Conservation (phyloP, 2,888 invertebrate species). For the Thera obeliscata region DNA sequence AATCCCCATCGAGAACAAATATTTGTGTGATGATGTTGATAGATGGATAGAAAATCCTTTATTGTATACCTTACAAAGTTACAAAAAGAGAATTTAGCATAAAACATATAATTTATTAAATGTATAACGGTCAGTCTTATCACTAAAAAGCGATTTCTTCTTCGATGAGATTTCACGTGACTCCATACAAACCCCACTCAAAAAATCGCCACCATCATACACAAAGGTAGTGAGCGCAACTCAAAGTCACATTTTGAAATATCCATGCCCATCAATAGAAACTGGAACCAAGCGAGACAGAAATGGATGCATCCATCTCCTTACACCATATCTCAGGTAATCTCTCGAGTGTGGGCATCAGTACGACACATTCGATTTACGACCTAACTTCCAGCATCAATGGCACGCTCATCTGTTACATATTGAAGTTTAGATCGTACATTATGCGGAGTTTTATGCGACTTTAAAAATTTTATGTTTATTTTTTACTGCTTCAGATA, state of each 20-base stretch:
- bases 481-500: constrained; percentile 30
- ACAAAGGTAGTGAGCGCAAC: no score
- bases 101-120: no score
- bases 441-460: constrained; percentile 49
- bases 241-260: constrained; percentile 3
- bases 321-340: constrained; percentile 30
- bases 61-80: no score
- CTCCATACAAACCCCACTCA: no score
- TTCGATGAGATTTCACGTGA: no score
- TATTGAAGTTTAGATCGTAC: constrained; percentile 47
- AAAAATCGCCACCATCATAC: no score
- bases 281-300: not conserved
- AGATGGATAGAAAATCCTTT: no score
- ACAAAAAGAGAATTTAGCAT: no score
- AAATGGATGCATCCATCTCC: constrained; percentile 24
- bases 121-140: no score
- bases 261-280: not conserved
- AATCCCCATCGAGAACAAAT: no score
- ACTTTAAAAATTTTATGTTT: constrained; percentile 33
- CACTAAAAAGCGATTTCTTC: no score
- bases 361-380: constrained; percentile 58
- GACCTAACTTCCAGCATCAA: constrained; percentile 52
- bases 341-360: constrained; percentile 36
- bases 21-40: no score
- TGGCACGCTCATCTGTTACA: constrained; percentile 52